Evolutionary conservation across 2,113 vertebrate genomes (phyloP), one percentile per base, ranked within the genome.

Genomic region (Turdus rufiventris): DNA sequence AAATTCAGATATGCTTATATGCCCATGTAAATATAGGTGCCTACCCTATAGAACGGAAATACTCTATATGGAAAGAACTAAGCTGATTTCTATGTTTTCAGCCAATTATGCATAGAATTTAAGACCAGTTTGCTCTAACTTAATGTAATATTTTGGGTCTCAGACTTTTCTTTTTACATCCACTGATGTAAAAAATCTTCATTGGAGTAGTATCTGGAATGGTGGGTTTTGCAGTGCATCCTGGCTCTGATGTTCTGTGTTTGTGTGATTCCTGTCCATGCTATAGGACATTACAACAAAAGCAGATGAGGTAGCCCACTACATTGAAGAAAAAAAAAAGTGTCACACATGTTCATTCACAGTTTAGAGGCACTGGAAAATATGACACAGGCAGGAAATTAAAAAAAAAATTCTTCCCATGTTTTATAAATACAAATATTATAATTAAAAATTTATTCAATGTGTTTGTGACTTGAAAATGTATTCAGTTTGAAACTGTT

Each of bases 1-100:
- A 94, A 96, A 96, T 78, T 93, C 36, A 96, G 91, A 97, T 97
- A 93, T 93, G 94, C 73, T 95, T 95, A 68, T 79, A 36, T 66
- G 58, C 15, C 73, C n/a, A 62, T 85, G 36, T 77, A 57, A 91
- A 94, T 80, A 84, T 12, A 87, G 19, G 31, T 61, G 90, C 42
- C 83, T 48, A 20, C 23, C 3, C 38, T 70, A 76, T 12, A 40
- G 40, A 40, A 40, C 14, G 40, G 40, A 40, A 40, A 14, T 40
- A 40, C 40, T 7, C 16, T 43, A n/a, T 31, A 50, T 24, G 71
- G 70, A 88, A 90, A 89, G 18, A 89, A 31, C 12, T 60, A 38
- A 86, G 26, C 1, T 25, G 19, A 40, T 67, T 83, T 67, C 21
- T 61, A 23, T 54, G 83, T 74, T 91, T 96, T 43, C 67, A 71